Base-by-base conservation (phyloP, 2,888 invertebrate species). In the Drosophila koepferae region DNA sequence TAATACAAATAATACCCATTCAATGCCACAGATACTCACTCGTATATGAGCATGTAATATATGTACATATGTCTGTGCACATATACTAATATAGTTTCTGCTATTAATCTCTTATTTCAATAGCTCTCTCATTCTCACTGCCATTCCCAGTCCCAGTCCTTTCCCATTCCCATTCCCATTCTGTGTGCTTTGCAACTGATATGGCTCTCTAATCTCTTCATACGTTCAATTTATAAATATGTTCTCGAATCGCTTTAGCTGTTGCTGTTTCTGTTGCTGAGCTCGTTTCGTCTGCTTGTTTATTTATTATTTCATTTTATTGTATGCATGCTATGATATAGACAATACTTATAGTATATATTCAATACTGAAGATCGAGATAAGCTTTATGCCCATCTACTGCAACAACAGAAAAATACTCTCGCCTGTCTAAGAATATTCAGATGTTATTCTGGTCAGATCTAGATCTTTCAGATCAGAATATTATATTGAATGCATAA, bases 201-300 rank as follows among this genome's bases (percentile, higher is more conserved):
- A 77, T 66, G 70, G 36, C 46, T 63, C 64, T 43, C 62, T 74
- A 74, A 76, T 74, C 68, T 74, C 20, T 55, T 48, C 41, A n/a
- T 49, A 36, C 34, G 54, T 34, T 56, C 62, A 66, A 70, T 73
- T 64, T 67, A 73, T 77, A 83, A 83, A 76, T 69, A 66, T 72
- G 14, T 69, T 68, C 62, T 56, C 55, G 51, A 44, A 49, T 48
- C 40, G 20, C 59, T 56, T 63, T 46, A 14, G 23, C 46, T 48
- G 48, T 16, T 4, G 9, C 28, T 31, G 49, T 49, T 31, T 10
- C 49, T 31, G 49, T 49, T 31, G n/a, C 49, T 31, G 49, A 18
- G 23, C 58, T 49, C 63, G 18, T 58, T 28, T 28, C 28, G 31
- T 23, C 40, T 28, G 18, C 18, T 38, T 23, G 36, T 20, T n/a